phyloP scores from a whole-genome alignment of 1,140 invertebrate species.

The Pogonomyrmex barbatus region DNA sequence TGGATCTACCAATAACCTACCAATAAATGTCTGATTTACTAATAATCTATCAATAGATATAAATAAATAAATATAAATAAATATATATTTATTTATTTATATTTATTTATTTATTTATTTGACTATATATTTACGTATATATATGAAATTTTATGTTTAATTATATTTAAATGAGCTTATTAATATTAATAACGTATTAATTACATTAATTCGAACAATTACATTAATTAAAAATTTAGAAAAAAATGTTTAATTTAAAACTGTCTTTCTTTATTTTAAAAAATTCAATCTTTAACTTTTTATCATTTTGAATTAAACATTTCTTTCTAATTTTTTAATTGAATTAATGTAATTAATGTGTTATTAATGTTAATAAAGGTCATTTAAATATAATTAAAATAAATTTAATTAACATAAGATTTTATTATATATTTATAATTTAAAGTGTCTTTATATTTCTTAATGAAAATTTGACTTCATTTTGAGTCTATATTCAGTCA shows the following conservation, averaged over 20 bases:
- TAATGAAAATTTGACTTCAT: background rate
- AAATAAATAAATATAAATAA: background rate
- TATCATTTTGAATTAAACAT: background rate
- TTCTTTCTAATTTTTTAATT: background rate
- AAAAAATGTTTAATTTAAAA: background rate
- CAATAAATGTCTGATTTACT: background rate
- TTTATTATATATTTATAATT: background rate
- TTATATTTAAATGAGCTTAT: no score
- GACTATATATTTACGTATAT: no score
- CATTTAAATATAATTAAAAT: background rate
- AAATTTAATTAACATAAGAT: background rate
- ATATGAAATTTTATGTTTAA: no score
- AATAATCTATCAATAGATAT: background rate
- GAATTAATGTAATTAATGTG: background rate
- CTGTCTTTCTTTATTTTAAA: background rate
- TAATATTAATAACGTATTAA: no score
- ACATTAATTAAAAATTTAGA: no score
- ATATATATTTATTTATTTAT: background rate
- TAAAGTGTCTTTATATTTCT: background rate
- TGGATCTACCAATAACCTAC: no score
- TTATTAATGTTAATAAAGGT: background rate
- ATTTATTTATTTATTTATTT: no score
- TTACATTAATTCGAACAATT: no score
- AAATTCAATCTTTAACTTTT: background rate
- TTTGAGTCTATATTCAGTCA: background rate